Evolutionary conservation across 2,888 invertebrate genomes (phyloP).

Genomic region (Diarsia brunnea): DNA sequence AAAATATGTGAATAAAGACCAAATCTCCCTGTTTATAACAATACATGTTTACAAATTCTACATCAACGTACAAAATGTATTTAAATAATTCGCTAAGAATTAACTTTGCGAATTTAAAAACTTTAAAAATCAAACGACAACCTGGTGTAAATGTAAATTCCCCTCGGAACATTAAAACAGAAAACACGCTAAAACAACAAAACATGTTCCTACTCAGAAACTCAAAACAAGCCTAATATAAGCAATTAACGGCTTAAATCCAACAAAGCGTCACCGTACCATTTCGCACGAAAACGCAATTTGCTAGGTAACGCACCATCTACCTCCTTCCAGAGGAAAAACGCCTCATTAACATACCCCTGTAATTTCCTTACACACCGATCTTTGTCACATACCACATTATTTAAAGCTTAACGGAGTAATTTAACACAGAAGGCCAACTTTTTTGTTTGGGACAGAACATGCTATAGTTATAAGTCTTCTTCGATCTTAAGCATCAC

Average conservation of each 20-base stretch:
- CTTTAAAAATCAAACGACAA: not conserved
- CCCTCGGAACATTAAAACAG: not conserved
- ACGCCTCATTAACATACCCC: slow-evolving; percentile 45
- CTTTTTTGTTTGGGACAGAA: not conserved
- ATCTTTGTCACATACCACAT: slow-evolving; percentile 45
- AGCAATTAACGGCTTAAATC: slow-evolving; percentile 44
- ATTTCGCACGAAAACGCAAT: slow-evolving; percentile 38
- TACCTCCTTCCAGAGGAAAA: slow-evolving; percentile 40
- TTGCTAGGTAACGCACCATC: slow-evolving; percentile 33
- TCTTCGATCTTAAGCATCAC: not conserved
- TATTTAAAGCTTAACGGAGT: slow-evolving; percentile 22
- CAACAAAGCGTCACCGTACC: slow-evolving; percentile 36
- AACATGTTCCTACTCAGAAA: slow-evolving; percentile 23
- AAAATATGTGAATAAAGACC: not conserved
- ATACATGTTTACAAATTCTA: not conserved
- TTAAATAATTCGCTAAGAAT: not conserved
- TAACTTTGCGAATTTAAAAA: no score
- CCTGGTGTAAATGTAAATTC: not conserved
- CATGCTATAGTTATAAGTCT: not conserved
- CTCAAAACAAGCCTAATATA: slow-evolving; percentile 16
- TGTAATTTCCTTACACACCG: slow-evolving; percentile 41
- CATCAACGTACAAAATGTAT: not conserved
- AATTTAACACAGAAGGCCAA: slow-evolving; percentile 27
- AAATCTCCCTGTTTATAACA: not conserved
- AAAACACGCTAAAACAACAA: slow-evolving; percentile 4